Percentiles rank a stretch among this genome's conserved stretches.
Conservation (phyloP, 2,113 vertebrate genomes). For the Lycocorax pyrrhopterus region DNA sequence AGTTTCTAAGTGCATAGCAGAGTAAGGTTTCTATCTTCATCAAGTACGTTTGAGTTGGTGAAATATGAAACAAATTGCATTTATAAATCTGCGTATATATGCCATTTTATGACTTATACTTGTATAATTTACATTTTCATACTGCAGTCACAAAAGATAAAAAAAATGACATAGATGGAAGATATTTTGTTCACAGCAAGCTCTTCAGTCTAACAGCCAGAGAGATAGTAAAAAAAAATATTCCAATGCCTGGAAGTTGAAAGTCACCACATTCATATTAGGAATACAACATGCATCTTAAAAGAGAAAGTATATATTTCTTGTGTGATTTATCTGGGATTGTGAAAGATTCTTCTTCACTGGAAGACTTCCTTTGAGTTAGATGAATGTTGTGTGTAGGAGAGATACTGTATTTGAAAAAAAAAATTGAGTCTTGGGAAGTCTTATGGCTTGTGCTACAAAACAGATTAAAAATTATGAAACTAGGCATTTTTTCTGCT, state of each 20-base stretch:
- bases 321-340: background rate
- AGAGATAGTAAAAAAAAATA: background rate
- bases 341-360: background rate
- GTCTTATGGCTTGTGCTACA: background rate
- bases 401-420: background rate
- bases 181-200: background rate
- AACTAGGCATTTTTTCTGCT: background rate
- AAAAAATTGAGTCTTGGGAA: background rate
- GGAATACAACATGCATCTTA: background rate
- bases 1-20: background rate
- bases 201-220: background rate
- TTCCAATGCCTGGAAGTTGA: background rate
- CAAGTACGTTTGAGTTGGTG: background rate
- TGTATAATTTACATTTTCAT: background rate
- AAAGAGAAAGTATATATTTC: background rate
- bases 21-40: background rate
- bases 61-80: background rate
- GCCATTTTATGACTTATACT: background rate
- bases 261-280: background rate
- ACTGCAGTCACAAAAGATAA: background rate
- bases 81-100: background rate
- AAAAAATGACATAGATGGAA: background rate
- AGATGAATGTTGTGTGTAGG: background rate
- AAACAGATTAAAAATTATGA: background rate
- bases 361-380: background rate